Evolutionary conservation across 2,888 invertebrate genomes (phyloP).

Genomic region (Gandaritis pyraliata): DNA sequence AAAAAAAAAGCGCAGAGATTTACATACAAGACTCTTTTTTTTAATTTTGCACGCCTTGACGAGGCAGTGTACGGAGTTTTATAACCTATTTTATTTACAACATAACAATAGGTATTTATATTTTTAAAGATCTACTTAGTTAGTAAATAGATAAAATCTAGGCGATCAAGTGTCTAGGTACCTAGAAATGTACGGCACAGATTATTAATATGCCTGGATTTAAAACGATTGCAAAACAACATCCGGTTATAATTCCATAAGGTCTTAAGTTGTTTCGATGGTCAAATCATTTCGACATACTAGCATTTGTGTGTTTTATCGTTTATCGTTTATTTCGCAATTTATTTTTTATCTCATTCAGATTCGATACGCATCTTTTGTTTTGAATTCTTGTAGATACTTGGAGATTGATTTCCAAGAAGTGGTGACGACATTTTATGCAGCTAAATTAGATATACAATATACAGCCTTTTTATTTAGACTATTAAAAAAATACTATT

Average conservation of each 20-base stretch:
- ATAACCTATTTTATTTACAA: too few relatives aligned
- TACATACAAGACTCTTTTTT: neutral
- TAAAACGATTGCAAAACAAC: conserved; percentile 23
- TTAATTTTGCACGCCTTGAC: too few relatives aligned
- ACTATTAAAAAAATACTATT: too few relatives aligned
- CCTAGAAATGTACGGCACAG: conserved; percentile 3
- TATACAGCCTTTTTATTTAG: too few relatives aligned
- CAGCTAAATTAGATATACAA: neutral
- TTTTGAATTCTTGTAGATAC: conserved; percentile 35
- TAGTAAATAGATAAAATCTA: conserved; percentile 9
- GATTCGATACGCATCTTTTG: conserved; percentile 34
- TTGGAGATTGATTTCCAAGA: conserved; percentile 29
- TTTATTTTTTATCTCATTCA: conserved; percentile 41
- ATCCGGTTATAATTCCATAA: conserved; percentile 27
- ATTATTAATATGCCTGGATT: conserved; percentile 15
- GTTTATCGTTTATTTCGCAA: conserved; percentile 33
- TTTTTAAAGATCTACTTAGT: too few relatives aligned
- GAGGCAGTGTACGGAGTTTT: too few relatives aligned
- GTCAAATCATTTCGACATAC: conserved; percentile 43
- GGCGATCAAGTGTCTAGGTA: conserved; percentile 10
- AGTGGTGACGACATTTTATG: conserved; percentile 15
- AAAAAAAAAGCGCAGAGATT: neutral
- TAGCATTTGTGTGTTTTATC: conserved; percentile 20
- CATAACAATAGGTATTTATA: too few relatives aligned
- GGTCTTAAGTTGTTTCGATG: conserved; percentile 40